Conservation (phyloP, 2,113 vertebrate genomes). For the Myrmophylax atrothorax region DNA sequence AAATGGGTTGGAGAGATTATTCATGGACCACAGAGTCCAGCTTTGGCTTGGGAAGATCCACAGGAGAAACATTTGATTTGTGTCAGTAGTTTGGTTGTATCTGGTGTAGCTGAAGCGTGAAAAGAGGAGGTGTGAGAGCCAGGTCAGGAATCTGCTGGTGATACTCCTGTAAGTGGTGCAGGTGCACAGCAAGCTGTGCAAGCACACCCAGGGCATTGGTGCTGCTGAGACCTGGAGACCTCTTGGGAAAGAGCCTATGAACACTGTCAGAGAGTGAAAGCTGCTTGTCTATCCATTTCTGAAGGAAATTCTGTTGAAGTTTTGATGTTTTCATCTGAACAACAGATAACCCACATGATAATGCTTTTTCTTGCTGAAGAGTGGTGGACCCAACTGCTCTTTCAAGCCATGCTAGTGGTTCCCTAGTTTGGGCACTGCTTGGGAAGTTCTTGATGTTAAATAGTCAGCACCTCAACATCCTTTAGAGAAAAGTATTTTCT, state of each 20-base stretch:
- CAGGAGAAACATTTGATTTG: neutral
- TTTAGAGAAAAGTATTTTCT: neutral
- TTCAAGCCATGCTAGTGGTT: neutral
- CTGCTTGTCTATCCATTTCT: neutral
- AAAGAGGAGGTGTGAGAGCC: neutral
- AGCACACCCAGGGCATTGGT: neutral
- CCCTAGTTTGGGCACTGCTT: neutral
- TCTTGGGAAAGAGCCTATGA: neutral
- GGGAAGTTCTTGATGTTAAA: neutral
- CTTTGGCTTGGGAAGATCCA: neutral
- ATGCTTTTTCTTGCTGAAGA: neutral
- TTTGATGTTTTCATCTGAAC: neutral
- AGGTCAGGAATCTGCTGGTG: neutral
- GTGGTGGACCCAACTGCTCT: neutral
- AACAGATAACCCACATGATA: neutral
- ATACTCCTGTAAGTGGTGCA: neutral
- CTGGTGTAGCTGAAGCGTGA: rapidly evolving
- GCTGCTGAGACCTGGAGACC: neutral
- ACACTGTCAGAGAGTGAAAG: neutral
- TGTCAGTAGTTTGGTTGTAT: neutral
- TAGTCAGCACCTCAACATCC: neutral
- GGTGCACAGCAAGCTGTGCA: neutral
- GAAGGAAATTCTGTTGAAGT: neutral
- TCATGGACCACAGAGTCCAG: neutral
- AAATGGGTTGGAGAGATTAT: neutral